A percentile compares a stretch with the other conserved stretches of the same genome.
phyloP scores from a whole-genome alignment of 2,113 vertebrate species.

The Cnemophilus loriae region DNA sequence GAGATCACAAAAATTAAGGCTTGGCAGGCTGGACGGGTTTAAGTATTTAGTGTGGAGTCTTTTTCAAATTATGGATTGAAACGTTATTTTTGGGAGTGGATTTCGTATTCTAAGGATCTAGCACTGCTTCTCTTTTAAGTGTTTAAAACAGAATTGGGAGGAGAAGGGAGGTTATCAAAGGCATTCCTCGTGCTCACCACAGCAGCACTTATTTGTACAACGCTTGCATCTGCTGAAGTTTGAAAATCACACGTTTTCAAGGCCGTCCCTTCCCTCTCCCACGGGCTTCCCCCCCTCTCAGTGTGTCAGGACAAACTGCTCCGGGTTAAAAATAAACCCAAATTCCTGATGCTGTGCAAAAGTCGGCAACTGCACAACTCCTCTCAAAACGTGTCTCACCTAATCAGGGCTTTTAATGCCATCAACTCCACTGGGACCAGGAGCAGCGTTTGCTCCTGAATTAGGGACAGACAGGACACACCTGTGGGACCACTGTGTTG shows the following conservation, averaged over 20 bases:
- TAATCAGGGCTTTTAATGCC: neutral
- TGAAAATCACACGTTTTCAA: neutral
- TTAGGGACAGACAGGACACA: neutral
- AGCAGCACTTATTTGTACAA: neutral
- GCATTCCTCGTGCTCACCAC: neutral
- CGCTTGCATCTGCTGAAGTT: neutral
- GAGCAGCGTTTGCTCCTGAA: fast-evolving
- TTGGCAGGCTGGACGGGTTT: neutral
- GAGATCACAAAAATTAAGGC: neutral
- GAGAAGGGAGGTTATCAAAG: neutral
- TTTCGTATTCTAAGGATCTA: neutral
- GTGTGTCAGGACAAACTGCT: neutral
- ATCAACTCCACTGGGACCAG: neutral
- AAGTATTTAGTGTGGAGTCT: neutral
- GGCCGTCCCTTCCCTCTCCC: neutral
- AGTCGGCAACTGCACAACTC: neutral
- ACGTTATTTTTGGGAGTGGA: neutral
- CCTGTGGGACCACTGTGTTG: neutral
- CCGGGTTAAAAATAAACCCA: neutral
- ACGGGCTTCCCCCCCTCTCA: neutral
- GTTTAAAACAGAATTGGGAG: neutral
- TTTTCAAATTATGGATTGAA: neutral
- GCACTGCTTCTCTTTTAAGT: neutral
- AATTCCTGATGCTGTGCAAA: neutral
- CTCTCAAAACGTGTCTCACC: fast-evolving